Evolutionary conservation across 1,140 invertebrate species (phyloP).

Genomic region (Drosophila obscura): DNA sequence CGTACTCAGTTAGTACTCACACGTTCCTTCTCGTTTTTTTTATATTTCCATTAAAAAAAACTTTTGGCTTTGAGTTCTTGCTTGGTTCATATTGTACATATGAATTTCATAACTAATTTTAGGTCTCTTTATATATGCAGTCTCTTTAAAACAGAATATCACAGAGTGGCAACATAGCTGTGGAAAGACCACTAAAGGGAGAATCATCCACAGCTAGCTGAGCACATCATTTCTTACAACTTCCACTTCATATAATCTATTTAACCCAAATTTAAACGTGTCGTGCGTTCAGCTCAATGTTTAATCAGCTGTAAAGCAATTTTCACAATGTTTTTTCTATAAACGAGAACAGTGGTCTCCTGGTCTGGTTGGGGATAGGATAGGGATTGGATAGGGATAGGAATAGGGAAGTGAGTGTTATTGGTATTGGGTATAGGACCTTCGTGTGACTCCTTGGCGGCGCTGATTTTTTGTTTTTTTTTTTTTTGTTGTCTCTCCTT

Average conservation of each 20-base stretch:
- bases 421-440: constrained; percentile 40
- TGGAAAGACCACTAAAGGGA: too few relatives aligned
- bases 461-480: constrained; percentile 36
- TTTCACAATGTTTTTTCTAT: constrained; percentile 80
- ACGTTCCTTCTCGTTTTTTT: too few relatives aligned
- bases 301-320: constrained; percentile 82
- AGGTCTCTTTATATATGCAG: too few relatives aligned
- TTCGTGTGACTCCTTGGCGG: constrained; percentile 48
- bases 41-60: constrained; percentile 20
- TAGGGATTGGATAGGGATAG: constrained; percentile 15
- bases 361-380: constrained; percentile 21
- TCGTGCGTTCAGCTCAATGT: constrained; percentile 75
- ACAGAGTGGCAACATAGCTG: too few relatives aligned
- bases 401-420: constrained; percentile 16
- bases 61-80: too few relatives aligned
- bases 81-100: too few relatives aligned
- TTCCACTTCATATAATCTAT: constrained; percentile 81
- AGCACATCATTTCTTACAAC: constrained; percentile 81
- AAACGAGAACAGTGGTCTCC: constrained; percentile 52
- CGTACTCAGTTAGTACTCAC: too few relatives aligned
- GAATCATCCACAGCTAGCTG: constrained; percentile 34
- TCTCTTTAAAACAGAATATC: too few relatives aligned
- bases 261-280: constrained; percentile 81
- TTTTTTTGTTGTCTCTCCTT: constrained; percentile 64
- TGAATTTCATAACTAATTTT: too few relatives aligned